Conservation (phyloP, 2,888 invertebrate species). For the Epiblema foenella region DNA sequence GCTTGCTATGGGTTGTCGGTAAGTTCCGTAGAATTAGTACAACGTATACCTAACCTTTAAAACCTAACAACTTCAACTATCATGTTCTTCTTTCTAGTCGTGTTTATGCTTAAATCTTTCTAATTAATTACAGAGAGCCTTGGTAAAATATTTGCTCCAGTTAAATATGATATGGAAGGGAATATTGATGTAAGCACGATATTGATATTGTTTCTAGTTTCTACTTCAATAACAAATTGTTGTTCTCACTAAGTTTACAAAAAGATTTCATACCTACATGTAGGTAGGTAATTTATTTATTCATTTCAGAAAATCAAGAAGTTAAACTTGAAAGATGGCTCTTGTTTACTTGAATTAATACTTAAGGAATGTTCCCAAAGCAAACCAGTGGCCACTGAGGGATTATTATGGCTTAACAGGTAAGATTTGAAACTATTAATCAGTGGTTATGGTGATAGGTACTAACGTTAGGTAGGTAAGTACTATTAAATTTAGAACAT, state of each 20-base stretch:
- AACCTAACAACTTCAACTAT: not conserved
- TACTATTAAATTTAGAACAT: too few species aligned
- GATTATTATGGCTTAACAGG: constrained; percentile 91
- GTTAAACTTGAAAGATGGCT: constrained; percentile 81
- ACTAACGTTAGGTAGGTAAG: not conserved
- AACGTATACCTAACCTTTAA: constrained; percentile 4
- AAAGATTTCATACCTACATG: too few species aligned
- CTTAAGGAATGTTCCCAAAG: constrained; percentile 84
- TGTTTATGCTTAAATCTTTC: constrained; percentile 36
- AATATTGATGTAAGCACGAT: constrained; percentile 88
- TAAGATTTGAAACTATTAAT: constrained; percentile 52
- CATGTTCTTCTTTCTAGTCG: not conserved
- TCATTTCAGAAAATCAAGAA: constrained; percentile 86
- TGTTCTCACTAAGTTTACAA: too few species aligned
- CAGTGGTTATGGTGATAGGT: not conserved
- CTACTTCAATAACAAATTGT: too few species aligned
- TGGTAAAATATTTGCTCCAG: constrained; percentile 89
- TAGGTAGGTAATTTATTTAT: not conserved
- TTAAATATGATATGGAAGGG: constrained; percentile 90
- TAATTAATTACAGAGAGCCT: constrained; percentile 87
- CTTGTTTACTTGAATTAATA: constrained; percentile 89
- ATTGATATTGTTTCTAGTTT: not conserved
- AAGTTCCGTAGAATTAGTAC: constrained; percentile 56
- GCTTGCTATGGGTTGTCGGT: constrained; percentile 88
- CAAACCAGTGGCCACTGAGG: constrained; percentile 83